Evolutionary conservation across 2,888 invertebrate species (phyloP), one percentile per base, ranked within the genome.

Genomic region (Cerceris rybyensis): DNA sequence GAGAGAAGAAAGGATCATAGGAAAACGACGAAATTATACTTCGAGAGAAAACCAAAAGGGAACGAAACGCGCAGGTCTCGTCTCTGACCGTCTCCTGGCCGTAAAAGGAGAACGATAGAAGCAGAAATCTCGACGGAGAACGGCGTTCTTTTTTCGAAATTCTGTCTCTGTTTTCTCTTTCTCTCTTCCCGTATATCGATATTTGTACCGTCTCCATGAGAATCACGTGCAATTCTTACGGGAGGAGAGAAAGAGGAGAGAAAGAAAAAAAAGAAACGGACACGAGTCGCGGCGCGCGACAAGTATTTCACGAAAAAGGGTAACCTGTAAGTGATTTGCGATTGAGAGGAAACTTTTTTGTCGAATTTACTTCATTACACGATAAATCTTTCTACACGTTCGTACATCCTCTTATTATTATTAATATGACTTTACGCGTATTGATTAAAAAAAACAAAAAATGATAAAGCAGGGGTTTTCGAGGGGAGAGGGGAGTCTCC

Each of bases 371-470:
- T 90, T 90, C 88, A 88, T 90, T 90, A 86, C 82, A 89, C 84
- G 88, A 90, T 88, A 88, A 90, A 91, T 90, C 91, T 92, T 92
- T 92, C 92, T 92, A 92, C 90, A 91, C 91, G 90, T 92, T 92
- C 92, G 89, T 92, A 92, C 89, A 91, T 91, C 89, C 90, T 90
- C 89, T 28, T 28, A 28, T 28, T 90, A 89, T 86, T 87, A 79
- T 63, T 70, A 65, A 85, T 90, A 89, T 80, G 71, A 87, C 82
- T 86, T 71, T 86, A 87, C 85, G 86, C 87, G 88, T 88, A 82
- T 88, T 60, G 78, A 75, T 65, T 60, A 84, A 84, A 73, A 7
- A 28, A 52, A 59, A 42, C 28, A 57, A 16, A 39, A 49, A n/a
- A 42, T 52, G n/a, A 28, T 4, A 54, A 13, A 54, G 17, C n/a